Evolutionary conservation across 2,888 invertebrate species (phyloP).

Genomic region (Boloria selene): DNA sequence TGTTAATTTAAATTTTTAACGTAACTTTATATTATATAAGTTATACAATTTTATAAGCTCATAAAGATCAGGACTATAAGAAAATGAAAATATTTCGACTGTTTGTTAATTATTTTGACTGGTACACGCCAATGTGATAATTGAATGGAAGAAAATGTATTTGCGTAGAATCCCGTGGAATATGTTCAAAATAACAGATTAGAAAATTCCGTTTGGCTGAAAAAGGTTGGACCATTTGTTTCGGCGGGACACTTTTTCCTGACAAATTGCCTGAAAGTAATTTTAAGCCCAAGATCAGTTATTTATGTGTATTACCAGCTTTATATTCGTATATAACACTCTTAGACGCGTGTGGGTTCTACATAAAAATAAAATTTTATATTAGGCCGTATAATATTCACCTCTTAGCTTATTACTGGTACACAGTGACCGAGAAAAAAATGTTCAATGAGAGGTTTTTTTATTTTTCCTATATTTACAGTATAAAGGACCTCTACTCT

Average conservation of each 20-base stretch:
- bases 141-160: conserved; percentile 11
- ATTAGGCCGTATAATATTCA: conserved; percentile 24
- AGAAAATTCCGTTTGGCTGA: conserved; percentile 65
- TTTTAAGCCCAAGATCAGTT: conserved; percentile 73
- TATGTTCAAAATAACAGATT: conserved; percentile 61
- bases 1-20: no score
- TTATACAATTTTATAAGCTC: no score
- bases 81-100: no score
- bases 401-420: conserved; percentile 25
- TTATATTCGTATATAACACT: conserved; percentile 35
- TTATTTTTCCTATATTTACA: not conserved
- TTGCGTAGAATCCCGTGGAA: conserved; percentile 16
- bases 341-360: conserved; percentile 30
- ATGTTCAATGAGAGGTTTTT: not conserved
- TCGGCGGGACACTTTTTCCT: conserved; percentile 68
- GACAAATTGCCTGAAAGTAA: conserved; percentile 79
- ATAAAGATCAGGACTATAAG: no score
- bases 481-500: not conserved
- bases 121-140: not conserved
- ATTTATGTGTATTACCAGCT: conserved; percentile 68
- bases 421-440: conserved; percentile 2
- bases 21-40: no score
- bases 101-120: not conserved
- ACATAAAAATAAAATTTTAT: conserved; percentile 33
- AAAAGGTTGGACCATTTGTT: conserved; percentile 75